Evolutionary conservation across 2,113 vertebrate species (phyloP).

Genomic region (Octodon degus): DNA sequence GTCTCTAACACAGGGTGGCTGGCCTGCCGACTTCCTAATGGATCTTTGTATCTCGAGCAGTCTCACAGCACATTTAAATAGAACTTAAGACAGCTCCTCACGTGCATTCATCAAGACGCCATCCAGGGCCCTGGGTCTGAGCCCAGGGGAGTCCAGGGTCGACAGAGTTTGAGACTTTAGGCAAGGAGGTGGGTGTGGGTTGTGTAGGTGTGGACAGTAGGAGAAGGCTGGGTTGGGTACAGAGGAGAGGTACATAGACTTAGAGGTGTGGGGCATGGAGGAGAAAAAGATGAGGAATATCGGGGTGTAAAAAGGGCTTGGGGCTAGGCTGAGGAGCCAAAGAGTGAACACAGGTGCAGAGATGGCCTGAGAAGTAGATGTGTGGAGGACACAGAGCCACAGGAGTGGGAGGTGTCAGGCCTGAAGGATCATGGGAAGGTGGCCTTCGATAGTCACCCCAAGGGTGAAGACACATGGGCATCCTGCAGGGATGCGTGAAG

Average conservation of each 20-base stretch:
- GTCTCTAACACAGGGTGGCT: not conserved
- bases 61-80: not conserved
- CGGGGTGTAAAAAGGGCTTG: fast-evolving
- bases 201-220: too few relatives aligned
- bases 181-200: not conserved
- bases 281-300: not conserved
- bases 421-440: fast-evolving
- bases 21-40: not conserved
- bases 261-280: too few relatives aligned
- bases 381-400: fast-evolving
- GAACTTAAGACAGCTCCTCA: not conserved
- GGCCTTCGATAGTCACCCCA: not conserved
- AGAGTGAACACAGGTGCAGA: too few relatives aligned
- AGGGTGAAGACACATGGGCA: not conserved
- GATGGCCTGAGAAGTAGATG: not conserved
- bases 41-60: not conserved
- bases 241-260: not conserved
- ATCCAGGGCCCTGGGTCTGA: fast-evolving
- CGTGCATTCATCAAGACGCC: not conserved
- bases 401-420: not conserved
- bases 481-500: not conserved
- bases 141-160: not conserved
- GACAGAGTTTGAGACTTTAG: not conserved
- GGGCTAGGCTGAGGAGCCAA: too few relatives aligned
- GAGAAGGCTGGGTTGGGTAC: too few relatives aligned